Percentiles rank a stretch among this genome's conserved stretches.
These are phyloP conservation scores for Hormaphis cornu DNA, from an alignment of 1,140 invertebrate genomes.

Conservation along the genomic window DNA sequence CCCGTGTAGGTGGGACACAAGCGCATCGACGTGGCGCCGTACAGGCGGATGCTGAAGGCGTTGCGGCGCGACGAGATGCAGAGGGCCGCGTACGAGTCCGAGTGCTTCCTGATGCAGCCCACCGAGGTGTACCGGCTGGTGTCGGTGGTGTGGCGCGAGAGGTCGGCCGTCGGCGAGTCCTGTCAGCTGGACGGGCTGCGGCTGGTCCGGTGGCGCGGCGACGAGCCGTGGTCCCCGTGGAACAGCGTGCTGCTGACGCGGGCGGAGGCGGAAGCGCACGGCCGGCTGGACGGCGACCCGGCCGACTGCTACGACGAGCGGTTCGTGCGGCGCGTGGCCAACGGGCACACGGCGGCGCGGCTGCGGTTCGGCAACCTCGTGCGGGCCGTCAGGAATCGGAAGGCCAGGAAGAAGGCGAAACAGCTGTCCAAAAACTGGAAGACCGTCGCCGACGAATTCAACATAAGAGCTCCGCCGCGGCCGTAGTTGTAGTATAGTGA, in stretches of 20 bases:
- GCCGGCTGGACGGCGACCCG: constrained; percentile 37
- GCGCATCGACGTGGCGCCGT: constrained; percentile 36
- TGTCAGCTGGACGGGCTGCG: constrained; percentile 50
- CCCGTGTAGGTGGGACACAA: constrained; percentile 34
- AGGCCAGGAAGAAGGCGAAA: neutral
- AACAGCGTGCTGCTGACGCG: constrained; percentile 58
- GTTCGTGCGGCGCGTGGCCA: constrained; percentile 22
- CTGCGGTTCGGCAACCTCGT: constrained; percentile 23
- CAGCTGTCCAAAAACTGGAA: constrained; percentile 5
- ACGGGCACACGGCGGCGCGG: constrained; percentile 33
- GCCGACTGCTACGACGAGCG: constrained; percentile 30
- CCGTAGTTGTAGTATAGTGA: no score
- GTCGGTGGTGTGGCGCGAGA: constrained; percentile 56
- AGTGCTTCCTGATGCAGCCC: constrained; percentile 35
- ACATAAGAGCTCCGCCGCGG: neutral
- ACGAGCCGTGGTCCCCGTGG: constrained; percentile 60
- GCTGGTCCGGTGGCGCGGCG: constrained; percentile 49
- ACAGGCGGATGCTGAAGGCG: constrained; percentile 33
- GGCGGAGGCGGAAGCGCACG: constrained; percentile 54
- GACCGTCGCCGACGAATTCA: neutral
- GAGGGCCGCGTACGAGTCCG: constrained; percentile 28
- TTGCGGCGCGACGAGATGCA: constrained; percentile 35
- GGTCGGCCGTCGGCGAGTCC: constrained; percentile 54
- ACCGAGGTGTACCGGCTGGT: constrained; percentile 55
- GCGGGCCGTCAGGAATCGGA: neutral